Conservation (phyloP, 2,113 vertebrate genomes). For the Tinamus guttatus region DNA sequence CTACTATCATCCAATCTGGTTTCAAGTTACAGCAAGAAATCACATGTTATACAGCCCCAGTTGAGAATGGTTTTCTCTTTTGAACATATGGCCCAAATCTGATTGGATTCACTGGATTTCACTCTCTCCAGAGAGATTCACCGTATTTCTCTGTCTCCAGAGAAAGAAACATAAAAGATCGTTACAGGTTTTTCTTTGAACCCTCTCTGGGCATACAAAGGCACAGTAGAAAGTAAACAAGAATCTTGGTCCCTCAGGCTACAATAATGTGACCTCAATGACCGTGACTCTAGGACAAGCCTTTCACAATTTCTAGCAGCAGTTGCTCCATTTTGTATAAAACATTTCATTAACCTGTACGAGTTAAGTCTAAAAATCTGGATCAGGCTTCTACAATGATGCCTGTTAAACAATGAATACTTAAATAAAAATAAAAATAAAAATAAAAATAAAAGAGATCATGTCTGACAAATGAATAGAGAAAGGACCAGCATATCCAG, state of each 20-base stretch:
- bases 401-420: not conserved
- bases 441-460: not conserved
- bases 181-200: not conserved
- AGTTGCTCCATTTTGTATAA: not conserved
- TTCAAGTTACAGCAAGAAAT: not conserved
- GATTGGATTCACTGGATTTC: not conserved
- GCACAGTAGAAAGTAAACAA: not conserved
- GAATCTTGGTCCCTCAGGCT: not conserved
- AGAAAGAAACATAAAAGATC: no score
- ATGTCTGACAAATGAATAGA: not conserved
- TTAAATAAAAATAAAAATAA: no score
- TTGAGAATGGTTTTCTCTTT: not conserved
- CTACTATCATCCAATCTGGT: not conserved
- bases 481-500: not conserved
- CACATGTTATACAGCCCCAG: not conserved
- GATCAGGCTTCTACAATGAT: not conserved
- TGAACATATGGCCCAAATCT: not conserved
- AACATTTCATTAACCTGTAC: not conserved
- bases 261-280: accelerated
- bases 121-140: no score
- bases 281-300: not conserved
- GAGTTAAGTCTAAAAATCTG: not conserved
- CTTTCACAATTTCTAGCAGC: not conserved
- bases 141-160: no score
- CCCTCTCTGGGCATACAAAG: not conserved